Percentiles rank a stretch among this genome's conserved stretches.
phyloP scores from a whole-genome alignment of 1,140 invertebrate species.

The Bombus waltoni region DNA sequence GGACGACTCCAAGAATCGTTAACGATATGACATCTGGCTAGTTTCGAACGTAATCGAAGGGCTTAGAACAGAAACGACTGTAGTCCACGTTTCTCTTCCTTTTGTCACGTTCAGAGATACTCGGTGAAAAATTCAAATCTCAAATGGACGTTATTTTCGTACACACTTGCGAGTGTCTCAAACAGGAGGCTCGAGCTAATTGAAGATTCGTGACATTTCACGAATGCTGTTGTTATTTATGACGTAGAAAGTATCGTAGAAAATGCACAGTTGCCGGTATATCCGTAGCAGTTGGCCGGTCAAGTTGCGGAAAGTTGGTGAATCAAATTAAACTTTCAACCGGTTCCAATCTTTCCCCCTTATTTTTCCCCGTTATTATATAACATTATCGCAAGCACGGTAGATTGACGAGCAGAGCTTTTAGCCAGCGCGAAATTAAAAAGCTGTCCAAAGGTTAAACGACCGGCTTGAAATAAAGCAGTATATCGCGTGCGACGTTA shows the following conservation, averaged over 20 bases:
- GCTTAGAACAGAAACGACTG: background rate
- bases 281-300: too few relatives aligned
- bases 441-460: conserved; percentile 44
- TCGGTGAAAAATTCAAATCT: too few relatives aligned
- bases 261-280: background rate
- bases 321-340: conserved; percentile 32
- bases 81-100: too few relatives aligned
- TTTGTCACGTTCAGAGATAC: too few relatives aligned
- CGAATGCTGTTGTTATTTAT: too few relatives aligned
- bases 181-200: too few relatives aligned
- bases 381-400: conserved; percentile 28
- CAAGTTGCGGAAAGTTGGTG: background rate
- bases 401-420: conserved; percentile 20
- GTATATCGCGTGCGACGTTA: conserved; percentile 47
- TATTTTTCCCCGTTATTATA: background rate
- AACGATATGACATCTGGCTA: background rate
- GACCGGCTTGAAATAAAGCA: conserved; percentile 41
- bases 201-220: too few relatives aligned
- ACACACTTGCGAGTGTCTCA: too few relatives aligned
- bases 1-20: background rate
- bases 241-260: background rate
- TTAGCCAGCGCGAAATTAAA: conserved; percentile 44
- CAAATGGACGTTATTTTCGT: too few relatives aligned
- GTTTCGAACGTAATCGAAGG: background rate
- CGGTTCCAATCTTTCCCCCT: background rate